Percentiles rank a stretch among this genome's conserved stretches.
Evolutionary conservation across 2,797 vertebrate species (phyloP).

Genomic region (Distichodus sexfasciatus): DNA sequence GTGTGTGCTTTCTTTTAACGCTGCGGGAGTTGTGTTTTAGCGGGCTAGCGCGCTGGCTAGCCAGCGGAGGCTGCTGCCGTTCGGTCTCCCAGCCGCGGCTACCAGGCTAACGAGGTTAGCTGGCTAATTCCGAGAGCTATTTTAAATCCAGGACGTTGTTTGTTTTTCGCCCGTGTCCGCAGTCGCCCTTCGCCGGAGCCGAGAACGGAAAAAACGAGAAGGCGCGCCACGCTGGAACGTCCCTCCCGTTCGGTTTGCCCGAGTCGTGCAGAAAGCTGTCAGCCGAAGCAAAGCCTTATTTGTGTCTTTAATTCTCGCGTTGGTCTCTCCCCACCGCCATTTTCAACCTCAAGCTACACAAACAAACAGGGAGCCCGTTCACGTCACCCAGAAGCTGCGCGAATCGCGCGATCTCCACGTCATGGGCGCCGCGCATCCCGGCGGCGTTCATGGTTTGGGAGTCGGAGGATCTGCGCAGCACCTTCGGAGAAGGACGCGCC

Average conservation of each 20-base stretch:
- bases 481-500: slow-evolving; percentile 10
- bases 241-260: not conserved
- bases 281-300: slow-evolving; percentile 16
- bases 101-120: slow-evolving; percentile 50
- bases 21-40: not conserved
- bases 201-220: not conserved
- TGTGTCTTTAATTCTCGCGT: slow-evolving; percentile 45
- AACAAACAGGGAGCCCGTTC: slow-evolving; percentile 59
- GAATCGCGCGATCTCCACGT: slow-evolving; percentile 18
- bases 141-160: slow-evolving; percentile 46
- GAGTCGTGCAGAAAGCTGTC: slow-evolving; percentile 30
- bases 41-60: not conserved
- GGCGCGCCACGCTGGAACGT: not conserved
- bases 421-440: not conserved
- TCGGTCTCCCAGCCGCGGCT: slow-evolving; percentile 15
- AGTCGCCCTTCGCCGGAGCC: slow-evolving; percentile 18
- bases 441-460: not conserved
- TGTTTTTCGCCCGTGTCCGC: slow-evolving; percentile 54
- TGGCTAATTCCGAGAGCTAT: slow-evolving; percentile 57
- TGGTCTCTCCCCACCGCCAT: slow-evolving; percentile 60
- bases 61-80: slow-evolving; percentile 4
- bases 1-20: not conserved
- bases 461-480: slow-evolving; percentile 5
- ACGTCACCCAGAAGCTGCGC: slow-evolving; percentile 45
- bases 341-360: slow-evolving; percentile 62